A percentile compares a stretch with the other conserved stretches of the same genome.
phyloP scores from a whole-genome alignment of 2,797 vertebrate species.

The Sebastes taczanowskii region DNA sequence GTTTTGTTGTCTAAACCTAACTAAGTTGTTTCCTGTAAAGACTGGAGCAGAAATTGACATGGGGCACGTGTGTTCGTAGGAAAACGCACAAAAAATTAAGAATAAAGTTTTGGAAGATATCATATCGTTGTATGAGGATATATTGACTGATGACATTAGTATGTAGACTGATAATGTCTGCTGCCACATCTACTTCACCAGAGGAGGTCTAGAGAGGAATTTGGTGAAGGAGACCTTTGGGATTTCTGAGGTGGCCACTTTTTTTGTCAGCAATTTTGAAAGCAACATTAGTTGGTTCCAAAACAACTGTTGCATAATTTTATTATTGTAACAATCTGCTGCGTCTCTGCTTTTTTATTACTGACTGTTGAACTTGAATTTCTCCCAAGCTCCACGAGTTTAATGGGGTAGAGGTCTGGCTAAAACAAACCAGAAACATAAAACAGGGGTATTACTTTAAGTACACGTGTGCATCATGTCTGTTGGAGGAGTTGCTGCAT shows the following conservation, averaged over 20 bases:
- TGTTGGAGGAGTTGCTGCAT: constrained; percentile 2
- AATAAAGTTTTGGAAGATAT: accelerated
- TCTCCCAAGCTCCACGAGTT: neutral
- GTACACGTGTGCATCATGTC: neutral
- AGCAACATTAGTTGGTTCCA: neutral
- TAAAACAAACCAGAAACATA: neutral
- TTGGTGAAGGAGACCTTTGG: neutral
- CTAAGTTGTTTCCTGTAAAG: no score
- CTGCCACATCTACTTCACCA: neutral
- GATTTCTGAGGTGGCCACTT: neutral
- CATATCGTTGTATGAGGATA: no score
- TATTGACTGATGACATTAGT: no score
- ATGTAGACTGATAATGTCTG: neutral
- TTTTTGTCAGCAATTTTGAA: neutral
- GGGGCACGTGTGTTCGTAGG: no score
- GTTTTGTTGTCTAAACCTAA: no score
- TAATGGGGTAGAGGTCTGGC: neutral
- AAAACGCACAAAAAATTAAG: no score
- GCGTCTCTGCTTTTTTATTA: neutral
- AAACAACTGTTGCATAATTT: constrained; percentile 1
- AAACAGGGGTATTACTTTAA: neutral
- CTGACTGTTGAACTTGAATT: neutral
- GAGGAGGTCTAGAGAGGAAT: neutral
- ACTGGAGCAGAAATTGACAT: no score
- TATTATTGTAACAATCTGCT: constrained; percentile 3